Base-by-base conservation (phyloP, 2,888 invertebrate genomes). In the Himalopsyche tibetana region DNA sequence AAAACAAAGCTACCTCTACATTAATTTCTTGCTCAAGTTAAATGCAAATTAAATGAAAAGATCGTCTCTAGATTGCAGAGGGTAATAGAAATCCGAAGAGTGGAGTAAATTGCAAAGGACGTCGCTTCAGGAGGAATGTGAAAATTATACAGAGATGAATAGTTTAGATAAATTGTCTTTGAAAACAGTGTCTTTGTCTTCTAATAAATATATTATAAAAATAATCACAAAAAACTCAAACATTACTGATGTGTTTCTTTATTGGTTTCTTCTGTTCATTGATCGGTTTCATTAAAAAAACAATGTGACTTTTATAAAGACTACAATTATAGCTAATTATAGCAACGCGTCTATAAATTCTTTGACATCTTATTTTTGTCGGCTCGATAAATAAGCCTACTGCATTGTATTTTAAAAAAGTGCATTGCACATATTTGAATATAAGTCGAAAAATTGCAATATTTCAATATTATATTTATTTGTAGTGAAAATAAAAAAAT, bases 41-140 rank as follows among this genome's bases (percentile, higher is more conserved):
- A 86, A 87, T 88, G 86, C 86, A 88, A 88, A 88, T 88, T 88
- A 88, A 87, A 88, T 82, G 85, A 88, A 85, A 36, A 88, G 87
- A 88, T 87, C 83, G 45, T 55, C 28, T 19, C 63, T 19, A 19
- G 63, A 63, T 63, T 63, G 19, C 36, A 80, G 17, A 82, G 87
- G 88, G 87, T 86, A 88, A 88, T 88, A 86, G 87, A 87, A 87
- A 87, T 80, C 63, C 80, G 79, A 80, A 79, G 86, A 81, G 63
- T 69, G 82, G 87, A 81, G 86, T 84, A 86, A 88, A 86, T 83
- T 86, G 84, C 83, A 80, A 74, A 74, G 84, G 42, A 83, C 83
- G 63, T 80, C 81, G 42, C 83, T 82, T 82, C 56, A 84, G 86
- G 85, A 88, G 82, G 86, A 88, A 88, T 88, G 87, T n/a, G 87